These are phyloP conservation scores for Patella depressa DNA, from an alignment of 2,888 invertebrate species.

Conservation along the genomic window DNA sequence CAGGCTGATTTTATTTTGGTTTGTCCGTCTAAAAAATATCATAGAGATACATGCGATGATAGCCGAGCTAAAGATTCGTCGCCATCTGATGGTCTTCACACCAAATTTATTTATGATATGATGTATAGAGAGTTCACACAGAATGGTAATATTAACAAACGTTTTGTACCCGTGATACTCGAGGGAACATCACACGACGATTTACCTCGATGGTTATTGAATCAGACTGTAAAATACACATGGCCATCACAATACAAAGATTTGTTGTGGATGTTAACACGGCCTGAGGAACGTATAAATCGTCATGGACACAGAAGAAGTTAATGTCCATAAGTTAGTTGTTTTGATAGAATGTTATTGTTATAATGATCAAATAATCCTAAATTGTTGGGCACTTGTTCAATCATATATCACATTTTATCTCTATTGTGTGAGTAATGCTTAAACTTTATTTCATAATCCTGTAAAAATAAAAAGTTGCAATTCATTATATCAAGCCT, in stretches of 20 bases:
- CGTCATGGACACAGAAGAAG: not conserved
- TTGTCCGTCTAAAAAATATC: conserved; percentile 56
- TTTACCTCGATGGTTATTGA: conserved; percentile 51
- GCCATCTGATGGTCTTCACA: conserved; percentile 46
- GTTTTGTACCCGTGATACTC: conserved; percentile 57
- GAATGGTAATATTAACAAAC: conserved; percentile 34
- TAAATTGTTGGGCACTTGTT: too few species aligned
- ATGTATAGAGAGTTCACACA: conserved; percentile 50
- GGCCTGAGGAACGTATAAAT: conserved; percentile 50
- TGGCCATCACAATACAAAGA: conserved; percentile 63
- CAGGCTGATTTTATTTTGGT: conserved; percentile 63
- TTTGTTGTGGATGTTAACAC: conserved; percentile 60
- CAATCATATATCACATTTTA: too few species aligned
- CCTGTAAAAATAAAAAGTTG: too few species aligned
- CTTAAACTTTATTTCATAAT: too few species aligned
- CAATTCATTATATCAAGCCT: too few species aligned
- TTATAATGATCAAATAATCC: too few species aligned
- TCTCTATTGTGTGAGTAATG: too few species aligned
- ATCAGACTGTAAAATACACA: conserved; percentile 42
- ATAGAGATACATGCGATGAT: conserved; percentile 41
- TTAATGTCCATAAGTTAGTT: too few species aligned
- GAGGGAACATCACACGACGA: conserved; percentile 38
- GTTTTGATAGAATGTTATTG: too few species aligned
- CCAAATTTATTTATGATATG: conserved; percentile 54
- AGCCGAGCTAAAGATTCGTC: conserved; percentile 8